Evolutionary conservation across 2,797 vertebrate genomes (phyloP).

Genomic region (Aselliscus stoliczkanus): DNA sequence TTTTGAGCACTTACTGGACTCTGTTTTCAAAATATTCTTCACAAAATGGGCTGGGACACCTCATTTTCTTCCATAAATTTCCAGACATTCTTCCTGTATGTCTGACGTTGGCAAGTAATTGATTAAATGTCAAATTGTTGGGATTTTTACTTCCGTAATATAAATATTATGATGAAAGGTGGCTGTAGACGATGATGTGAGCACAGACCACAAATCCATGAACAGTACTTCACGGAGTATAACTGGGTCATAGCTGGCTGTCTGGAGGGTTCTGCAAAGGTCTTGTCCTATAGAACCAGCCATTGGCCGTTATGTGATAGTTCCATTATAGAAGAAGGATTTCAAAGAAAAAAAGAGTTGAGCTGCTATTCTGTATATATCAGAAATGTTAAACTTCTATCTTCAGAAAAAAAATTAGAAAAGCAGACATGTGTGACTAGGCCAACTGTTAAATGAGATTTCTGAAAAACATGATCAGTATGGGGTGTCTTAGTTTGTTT

Average conservation of each 20-base stretch:
- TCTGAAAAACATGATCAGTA: not conserved
- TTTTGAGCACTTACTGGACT: not conserved
- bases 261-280: conserved; percentile 43
- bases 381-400: conserved; percentile 22
- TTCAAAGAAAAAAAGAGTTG: conserved; percentile 5
- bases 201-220: not conserved
- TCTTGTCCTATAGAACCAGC: conserved; percentile 50
- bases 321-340: conserved; percentile 17
- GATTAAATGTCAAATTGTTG: conserved; percentile 53
- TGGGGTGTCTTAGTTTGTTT: conserved; percentile 15
- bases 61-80: not conserved
- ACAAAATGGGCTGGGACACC: not conserved
- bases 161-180: conserved; percentile 42
- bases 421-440: not conserved
- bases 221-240: conserved; percentile 47
- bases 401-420: conserved; percentile 24
- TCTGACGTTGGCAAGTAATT: not conserved
- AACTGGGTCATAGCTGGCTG: conserved; percentile 46
- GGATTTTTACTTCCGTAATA: conserved; percentile 32
- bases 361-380: conserved; percentile 11
- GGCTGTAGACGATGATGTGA: conserved; percentile 25
- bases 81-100: not conserved
- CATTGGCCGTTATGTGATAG: conserved; percentile 51
- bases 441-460: not conserved
- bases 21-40: not conserved